Evolutionary conservation across 2,113 vertebrate species (phyloP).

Genomic region (Chloroceryle aenea): DNA sequence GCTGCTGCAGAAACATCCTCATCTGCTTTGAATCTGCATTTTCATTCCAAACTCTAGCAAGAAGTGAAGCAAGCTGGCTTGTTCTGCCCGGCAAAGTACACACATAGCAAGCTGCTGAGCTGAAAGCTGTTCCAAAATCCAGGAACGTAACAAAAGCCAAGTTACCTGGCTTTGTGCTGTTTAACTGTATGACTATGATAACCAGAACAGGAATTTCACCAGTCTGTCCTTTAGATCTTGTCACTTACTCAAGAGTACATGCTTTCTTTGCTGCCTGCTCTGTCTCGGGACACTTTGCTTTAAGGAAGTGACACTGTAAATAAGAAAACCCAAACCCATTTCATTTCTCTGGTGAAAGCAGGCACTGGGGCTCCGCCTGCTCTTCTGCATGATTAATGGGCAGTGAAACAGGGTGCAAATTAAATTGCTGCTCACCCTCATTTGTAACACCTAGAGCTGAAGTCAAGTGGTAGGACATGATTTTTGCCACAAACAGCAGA

Average conservation of each 20-base stretch:
- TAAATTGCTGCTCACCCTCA: neutral
- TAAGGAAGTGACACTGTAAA: neutral
- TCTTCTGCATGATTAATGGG: neutral
- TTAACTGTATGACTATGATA: neutral
- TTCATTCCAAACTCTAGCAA: conserved; percentile 30
- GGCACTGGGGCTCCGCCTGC: neutral
- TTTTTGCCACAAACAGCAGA: neutral
- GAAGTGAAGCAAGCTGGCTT: conserved; percentile 12
- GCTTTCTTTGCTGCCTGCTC: neutral
- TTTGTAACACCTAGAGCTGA: neutral
- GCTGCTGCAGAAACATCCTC: conserved; percentile 50
- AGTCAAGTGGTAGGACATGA: neutral
- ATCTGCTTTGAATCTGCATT: conserved; percentile 65
- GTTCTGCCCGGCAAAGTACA: conserved; percentile 3
- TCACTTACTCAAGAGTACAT: fast-evolving
- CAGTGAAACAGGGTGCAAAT: neutral
- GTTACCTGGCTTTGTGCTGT: neutral
- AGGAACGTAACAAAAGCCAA: neutral
- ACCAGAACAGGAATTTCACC: neutral
- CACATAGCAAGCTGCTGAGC: neutral
- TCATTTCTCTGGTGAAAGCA: neutral
- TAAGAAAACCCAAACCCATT: neutral
- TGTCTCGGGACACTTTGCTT: neutral
- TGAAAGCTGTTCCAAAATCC: neutral
- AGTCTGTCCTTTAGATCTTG: neutral